Evolutionary conservation across 2,888 invertebrate species (phyloP).

Genomic region (Bembecia ichneumoniformis): DNA sequence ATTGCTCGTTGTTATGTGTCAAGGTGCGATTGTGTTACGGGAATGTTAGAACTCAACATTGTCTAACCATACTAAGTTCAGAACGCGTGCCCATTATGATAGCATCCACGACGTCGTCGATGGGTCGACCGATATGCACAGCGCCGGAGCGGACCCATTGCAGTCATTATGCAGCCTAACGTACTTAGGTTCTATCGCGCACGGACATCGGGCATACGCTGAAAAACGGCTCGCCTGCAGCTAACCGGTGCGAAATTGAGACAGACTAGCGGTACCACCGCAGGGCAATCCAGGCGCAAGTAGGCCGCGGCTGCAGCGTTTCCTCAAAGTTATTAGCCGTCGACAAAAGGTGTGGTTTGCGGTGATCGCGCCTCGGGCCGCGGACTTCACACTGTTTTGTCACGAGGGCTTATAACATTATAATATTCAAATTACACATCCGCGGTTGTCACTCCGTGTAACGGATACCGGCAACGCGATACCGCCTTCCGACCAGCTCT

Average conservation of each 20-base stretch:
- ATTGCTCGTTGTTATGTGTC: constrained; percentile 25
- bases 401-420: constrained; percentile 21
- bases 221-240: constrained; percentile 29
- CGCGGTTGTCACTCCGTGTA: constrained; percentile 50
- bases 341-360: constrained; percentile 42
- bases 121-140: constrained; percentile 24
- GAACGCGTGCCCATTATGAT: constrained; percentile 25
- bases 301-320: constrained; percentile 44
- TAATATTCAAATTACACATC: constrained; percentile 55
- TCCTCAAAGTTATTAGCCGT: constrained; percentile 48
- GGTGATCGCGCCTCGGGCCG: constrained; percentile 29
- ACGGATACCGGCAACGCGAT: constrained; percentile 54
- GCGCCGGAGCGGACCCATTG: constrained; percentile 17
- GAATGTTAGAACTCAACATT: constrained; percentile 29
- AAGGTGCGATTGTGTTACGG: constrained; percentile 19
- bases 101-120: constrained; percentile 23
- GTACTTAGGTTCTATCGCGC: constrained; percentile 25
- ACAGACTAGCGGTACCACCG: constrained; percentile 39
- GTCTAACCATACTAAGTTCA: constrained; percentile 18
- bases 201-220: constrained; percentile 28
- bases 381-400: constrained; percentile 25
- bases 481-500: constrained; percentile 48
- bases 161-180: constrained; percentile 31
- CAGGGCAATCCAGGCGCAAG: constrained; percentile 33
- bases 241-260: constrained; percentile 21